Percentiles rank a stretch among this genome's conserved stretches.
Conservation (phyloP, 2,888 invertebrate species). For the Lordiphosa fenestrarum region DNA sequence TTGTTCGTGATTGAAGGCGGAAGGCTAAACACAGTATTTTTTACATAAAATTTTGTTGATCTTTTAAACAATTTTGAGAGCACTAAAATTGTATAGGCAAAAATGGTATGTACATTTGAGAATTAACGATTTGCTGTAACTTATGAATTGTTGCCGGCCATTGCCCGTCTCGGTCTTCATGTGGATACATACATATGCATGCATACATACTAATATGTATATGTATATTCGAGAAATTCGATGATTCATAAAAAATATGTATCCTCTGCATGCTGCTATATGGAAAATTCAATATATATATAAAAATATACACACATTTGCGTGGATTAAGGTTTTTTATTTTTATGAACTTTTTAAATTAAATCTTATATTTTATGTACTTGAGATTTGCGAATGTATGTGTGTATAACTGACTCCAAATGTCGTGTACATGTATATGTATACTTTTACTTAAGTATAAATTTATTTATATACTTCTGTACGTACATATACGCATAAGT, state of each 20-base stretch:
- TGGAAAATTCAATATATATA: conserved; percentile 35
- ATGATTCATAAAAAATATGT: conserved; percentile 41
- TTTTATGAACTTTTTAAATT: conserved; percentile 32
- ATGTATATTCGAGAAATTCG: conserved; percentile 13
- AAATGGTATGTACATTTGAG: conserved; percentile 49
- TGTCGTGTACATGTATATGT: conserved; percentile 28
- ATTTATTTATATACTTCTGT: conserved; percentile 28
- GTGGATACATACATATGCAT: conserved; percentile 19
- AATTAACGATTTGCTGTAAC: not conserved
- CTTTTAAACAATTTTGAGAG: conserved; percentile 56
- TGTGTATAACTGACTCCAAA: conserved; percentile 9
- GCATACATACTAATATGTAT: conserved; percentile 32
- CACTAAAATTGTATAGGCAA: conserved; percentile 37
- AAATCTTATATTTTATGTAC: conserved; percentile 2
- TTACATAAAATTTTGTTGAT: conserved; percentile 50
- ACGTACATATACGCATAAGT: conserved; percentile 29
- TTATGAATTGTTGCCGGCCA: not conserved
- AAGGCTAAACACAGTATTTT: conserved; percentile 58
- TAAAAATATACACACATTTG: conserved; percentile 26
- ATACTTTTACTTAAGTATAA: conserved; percentile 23
- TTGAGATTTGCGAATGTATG: not conserved
- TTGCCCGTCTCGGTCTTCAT: conserved; percentile 1
- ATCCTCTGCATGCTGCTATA: conserved; percentile 31
- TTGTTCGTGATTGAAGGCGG: conserved; percentile 62
- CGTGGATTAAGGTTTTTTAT: conserved; percentile 19